Evolutionary conservation across 2,888 invertebrate species (phyloP).

Genomic region (Drosophila kanekoi): DNA sequence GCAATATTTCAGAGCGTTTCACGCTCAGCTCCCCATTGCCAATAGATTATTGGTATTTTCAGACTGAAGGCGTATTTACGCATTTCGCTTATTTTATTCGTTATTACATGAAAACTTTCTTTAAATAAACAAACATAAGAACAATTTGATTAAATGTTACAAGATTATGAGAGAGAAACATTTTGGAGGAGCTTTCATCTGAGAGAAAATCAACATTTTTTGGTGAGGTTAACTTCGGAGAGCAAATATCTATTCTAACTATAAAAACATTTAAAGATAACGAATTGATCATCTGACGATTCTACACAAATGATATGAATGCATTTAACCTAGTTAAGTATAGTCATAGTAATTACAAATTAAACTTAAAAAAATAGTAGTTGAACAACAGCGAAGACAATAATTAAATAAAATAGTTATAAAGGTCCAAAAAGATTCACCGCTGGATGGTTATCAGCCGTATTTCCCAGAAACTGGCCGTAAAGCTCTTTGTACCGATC

Average conservation of each 20-base stretch:
- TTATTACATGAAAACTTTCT: conserved; percentile 56
- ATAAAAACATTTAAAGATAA: conserved; percentile 65
- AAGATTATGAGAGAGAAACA: conserved; percentile 65
- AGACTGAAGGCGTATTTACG: conserved; percentile 30
- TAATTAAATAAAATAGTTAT: conserved; percentile 72
- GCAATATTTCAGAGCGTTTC: too few species aligned
- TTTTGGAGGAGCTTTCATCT: conserved; percentile 60
- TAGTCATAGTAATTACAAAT: conserved; percentile 80
- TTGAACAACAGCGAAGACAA: conserved; percentile 84
- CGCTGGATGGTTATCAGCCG: conserved; percentile 89
- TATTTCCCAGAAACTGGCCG: conserved; percentile 92
- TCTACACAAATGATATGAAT: conserved; percentile 76
- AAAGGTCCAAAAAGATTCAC: conserved; percentile 93
- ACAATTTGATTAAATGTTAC: conserved; percentile 64
- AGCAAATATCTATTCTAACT: conserved; percentile 71
- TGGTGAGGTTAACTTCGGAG: conserved; percentile 64
- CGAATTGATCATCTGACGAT: conserved; percentile 76
- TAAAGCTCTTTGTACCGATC: conserved; percentile 93
- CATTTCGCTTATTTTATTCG: conserved; percentile 57
- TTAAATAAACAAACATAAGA: conserved; percentile 61
- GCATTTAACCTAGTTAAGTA: conserved; percentile 71
- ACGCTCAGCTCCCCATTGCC: too few species aligned
- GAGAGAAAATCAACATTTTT: conserved; percentile 67
- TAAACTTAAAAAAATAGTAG: conserved; percentile 79
- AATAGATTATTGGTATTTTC: conserved; percentile 5